phyloP scores from a whole-genome alignment of 2,797 vertebrate genomes.

The Bovichtus variegatus region DNA sequence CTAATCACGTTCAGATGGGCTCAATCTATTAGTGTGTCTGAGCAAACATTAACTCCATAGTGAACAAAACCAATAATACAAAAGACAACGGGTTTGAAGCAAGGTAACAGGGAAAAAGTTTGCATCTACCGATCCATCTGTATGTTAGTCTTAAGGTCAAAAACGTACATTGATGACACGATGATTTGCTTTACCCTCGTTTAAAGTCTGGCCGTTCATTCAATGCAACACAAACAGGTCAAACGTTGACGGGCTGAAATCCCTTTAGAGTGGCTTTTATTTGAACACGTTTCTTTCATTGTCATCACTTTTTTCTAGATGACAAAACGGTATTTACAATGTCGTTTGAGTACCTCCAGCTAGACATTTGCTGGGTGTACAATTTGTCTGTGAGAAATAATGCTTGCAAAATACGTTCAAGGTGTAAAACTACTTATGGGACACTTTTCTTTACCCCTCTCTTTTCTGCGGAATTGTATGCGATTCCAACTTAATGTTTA shows the following conservation, averaged over 20 bases:
- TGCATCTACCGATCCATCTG: neutral
- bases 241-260: slow-evolving; percentile 10
- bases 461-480: neutral
- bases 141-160: neutral
- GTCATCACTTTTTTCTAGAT: slow-evolving; percentile 31
- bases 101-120: too few relatives aligned
- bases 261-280: slow-evolving; percentile 15
- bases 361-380: slow-evolving; percentile 11
- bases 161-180: neutral
- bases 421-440: slow-evolving; percentile 37
- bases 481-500: slow-evolving; percentile 1
- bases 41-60: neutral
- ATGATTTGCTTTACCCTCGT: neutral
- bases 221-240: neutral
- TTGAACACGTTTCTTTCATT: slow-evolving; percentile 23
- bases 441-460: slow-evolving; percentile 14
- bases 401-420: slow-evolving; percentile 44
- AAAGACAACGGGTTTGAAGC: neutral
- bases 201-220: neutral
- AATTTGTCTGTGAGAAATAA: slow-evolving; percentile 36
- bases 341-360: neutral
- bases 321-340: slow-evolving; percentile 29
- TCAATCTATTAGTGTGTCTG: neutral
- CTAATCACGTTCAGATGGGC: slow-evolving; percentile 24
- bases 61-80: slow-evolving; percentile 7